Evolutionary conservation across 2,113 vertebrate species (phyloP), one percentile per base, ranked within the genome.

Genomic region (Jaculus jaculus): DNA sequence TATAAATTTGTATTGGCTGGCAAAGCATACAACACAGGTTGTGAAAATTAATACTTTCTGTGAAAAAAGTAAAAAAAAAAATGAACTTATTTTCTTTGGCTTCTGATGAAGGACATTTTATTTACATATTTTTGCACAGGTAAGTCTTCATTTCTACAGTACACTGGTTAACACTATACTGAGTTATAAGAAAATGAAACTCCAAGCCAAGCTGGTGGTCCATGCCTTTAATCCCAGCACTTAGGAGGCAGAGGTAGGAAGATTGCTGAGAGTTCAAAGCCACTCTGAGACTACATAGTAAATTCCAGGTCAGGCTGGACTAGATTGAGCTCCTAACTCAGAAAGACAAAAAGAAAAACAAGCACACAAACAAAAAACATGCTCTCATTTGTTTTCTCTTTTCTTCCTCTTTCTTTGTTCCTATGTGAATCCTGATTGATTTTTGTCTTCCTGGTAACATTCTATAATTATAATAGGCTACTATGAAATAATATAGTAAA

Each of bases 381-480:
- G n/a, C 42, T 47, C 42, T 47, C 42, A 37, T 93, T 84, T 18
- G 12, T 84, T 84, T 79, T 81, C 37, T 78, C 88, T 10, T 54
- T 42, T 78, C 8, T 42, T 87, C 20, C 42, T 3, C 24, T 82
- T 66, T 3, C 24, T 82, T 66, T 73, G 47, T 85, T 90, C 30
- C 9, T 18, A 58, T 34, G 26, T 54, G 42, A 68, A 78, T 47
- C 89, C 81, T 60, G 73, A 87, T 17, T 85, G 5, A 0, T 78
- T 93, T 90, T 72, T 73, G 18, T 81, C 60, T 89, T n/a, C 30
- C 82, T 24, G 78, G 32, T 80, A 72, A 85, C 17, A 21, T 65
- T 92, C 74, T 89, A 51, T 90, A 95, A 89, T 42, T 89, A 16
- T 84, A 93, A 78, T 51, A 93, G 37, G 61, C 34, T 83, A 80